These are phyloP conservation scores for Ephestia elutella DNA, from an alignment of 1,140 invertebrate species.

Conservation along the genomic window DNA sequence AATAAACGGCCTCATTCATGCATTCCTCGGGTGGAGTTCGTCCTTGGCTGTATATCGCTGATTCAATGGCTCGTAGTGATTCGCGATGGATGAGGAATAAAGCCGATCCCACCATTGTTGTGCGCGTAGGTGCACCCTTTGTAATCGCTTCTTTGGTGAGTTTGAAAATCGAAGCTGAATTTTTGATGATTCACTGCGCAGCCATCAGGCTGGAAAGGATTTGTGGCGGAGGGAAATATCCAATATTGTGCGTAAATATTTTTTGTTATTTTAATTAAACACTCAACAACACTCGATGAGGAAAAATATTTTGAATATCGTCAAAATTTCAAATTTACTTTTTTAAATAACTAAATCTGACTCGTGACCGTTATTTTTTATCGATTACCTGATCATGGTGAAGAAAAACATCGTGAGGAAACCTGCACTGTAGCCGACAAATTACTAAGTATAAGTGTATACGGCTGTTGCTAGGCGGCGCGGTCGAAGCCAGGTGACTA, in stretches of 20 bases:
- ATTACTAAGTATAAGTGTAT: no score
- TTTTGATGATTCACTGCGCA: constrained; percentile 2
- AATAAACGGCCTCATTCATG: constrained; percentile 9
- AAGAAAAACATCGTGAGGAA: no score
- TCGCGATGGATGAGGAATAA: constrained; percentile 31
- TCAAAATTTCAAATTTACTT: no score
- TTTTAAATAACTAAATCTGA: no score
- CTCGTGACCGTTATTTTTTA: no score
- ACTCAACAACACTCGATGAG: no score
- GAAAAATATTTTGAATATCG: no score
- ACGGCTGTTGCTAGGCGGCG: no score
- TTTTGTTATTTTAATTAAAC: neutral
- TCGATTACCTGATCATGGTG: no score
- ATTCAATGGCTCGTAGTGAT: constrained; percentile 33
- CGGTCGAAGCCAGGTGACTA: no score
- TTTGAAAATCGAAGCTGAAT: constrained; percentile 4
- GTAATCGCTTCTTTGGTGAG: constrained; percentile 5
- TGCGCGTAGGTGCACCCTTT: constrained; percentile 18
- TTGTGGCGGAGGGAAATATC: neutral
- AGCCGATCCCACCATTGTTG: constrained; percentile 47
- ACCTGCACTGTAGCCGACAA: no score
- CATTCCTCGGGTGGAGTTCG: constrained; percentile 12
- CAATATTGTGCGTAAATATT: neutral
- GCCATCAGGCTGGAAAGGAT: neutral
- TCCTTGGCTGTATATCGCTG: constrained; percentile 35